A percentile compares a stretch with the other conserved stretches of the same genome.
Evolutionary conservation across 2,797 vertebrate genomes (phyloP).

Genomic region (Buceros bicornis): DNA sequence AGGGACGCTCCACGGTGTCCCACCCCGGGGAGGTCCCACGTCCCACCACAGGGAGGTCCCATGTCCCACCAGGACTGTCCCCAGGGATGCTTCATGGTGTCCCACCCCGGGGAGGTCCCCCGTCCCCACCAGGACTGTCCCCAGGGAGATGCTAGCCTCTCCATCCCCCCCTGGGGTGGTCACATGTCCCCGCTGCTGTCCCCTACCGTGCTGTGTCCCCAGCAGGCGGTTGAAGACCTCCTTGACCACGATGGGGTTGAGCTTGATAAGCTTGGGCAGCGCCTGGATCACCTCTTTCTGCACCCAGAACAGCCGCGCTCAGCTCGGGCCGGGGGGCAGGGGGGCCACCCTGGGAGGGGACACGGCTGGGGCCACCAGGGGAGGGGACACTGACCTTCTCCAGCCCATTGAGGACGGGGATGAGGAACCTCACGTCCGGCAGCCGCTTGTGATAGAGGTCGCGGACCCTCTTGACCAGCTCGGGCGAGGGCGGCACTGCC

Average conservation of each 20-base stretch:
- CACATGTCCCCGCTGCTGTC: too few relatives aligned
- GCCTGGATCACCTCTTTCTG: slow-evolving; percentile 96
- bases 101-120: too few relatives aligned
- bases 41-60: too few relatives aligned
- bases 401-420: slow-evolving; percentile 94
- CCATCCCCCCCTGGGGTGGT: too few relatives aligned
- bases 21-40: too few relatives aligned
- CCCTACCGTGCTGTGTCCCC: slow-evolving; percentile 95
- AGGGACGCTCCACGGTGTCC: too few relatives aligned
- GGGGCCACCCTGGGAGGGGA: neutral
- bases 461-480: slow-evolving; percentile 93
- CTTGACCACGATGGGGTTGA: slow-evolving; percentile 96
- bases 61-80: too few relatives aligned
- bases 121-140: neutral
- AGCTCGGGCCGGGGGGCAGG: too few relatives aligned
- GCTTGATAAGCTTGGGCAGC: slow-evolving; percentile 95
- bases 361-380: neutral
- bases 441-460: slow-evolving; percentile 96
- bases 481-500: slow-evolving; percentile 92
- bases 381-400: slow-evolving; percentile 85
- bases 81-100: neutral
- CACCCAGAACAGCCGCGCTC: too few relatives aligned
- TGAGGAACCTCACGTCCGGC: slow-evolving; percentile 94
- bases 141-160: too few relatives aligned
- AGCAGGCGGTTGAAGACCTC: slow-evolving; percentile 96